Base-by-base conservation (phyloP, 1,140 invertebrate species). In the Psix sp. region DNA sequence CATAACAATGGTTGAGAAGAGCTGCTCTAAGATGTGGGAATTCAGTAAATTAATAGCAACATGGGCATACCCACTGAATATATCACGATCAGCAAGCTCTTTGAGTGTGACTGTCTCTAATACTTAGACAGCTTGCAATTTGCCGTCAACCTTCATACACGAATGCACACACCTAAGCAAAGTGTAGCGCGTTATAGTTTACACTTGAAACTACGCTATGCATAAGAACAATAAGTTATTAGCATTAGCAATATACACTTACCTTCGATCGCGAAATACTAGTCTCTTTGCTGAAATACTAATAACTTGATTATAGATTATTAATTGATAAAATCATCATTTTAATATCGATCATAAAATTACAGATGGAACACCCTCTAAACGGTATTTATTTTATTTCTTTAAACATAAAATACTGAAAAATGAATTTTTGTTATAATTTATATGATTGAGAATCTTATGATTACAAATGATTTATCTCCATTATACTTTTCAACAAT, bases 301-400 rank as follows among this genome's bases (percentile, higher is more conserved):
- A 74, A 67, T 74, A 67, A 74, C 62, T 74, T 65, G 66, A 66
- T 73, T 66, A 60, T n/a, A n/a, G n/a, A n/a, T n/a, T n/a, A n/a
- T n/a, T n/a, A n/a, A n/a, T n/a, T n/a, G n/a, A n/a, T n/a, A n/a
- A n/a, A n/a, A n/a, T n/a, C n/a, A n/a, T n/a, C n/a, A n/a, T n/a
- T n/a, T n/a, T n/a, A n/a, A n/a, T n/a, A n/a, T n/a, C n/a, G n/a
- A n/a, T n/a, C n/a, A n/a, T n/a, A n/a, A n/a, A n/a, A n/a, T n/a
- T n/a, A n/a, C n/a, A n/a, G n/a, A n/a, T n/a, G n/a, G n/a, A n/a
- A n/a, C n/a, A n/a, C n/a, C n/a, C n/a, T n/a, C n/a, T n/a, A n/a
- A n/a, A n/a, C n/a, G n/a, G n/a, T n/a, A n/a, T n/a, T n/a, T n/a
- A n/a, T n/a, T n/a, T n/a, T n/a, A n/a, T n/a, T n/a, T n/a, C n/a